Conservation (phyloP, 1,140 invertebrate species). For the Dryas iulia region DNA sequence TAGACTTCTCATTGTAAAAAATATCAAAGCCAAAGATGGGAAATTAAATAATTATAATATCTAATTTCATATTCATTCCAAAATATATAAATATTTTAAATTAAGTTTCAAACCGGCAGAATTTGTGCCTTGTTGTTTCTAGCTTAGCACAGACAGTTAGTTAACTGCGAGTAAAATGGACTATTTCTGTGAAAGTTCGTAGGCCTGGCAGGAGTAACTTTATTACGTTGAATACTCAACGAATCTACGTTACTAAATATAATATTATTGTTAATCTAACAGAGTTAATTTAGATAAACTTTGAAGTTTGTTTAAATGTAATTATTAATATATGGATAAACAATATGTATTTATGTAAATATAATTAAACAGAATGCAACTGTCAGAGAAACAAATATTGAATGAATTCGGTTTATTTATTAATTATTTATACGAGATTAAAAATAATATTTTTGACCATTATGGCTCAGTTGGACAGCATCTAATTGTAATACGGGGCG, state of each 20-base stretch:
- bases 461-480: no score
- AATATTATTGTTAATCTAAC: constrained; percentile 4
- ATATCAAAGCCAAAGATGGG: no score
- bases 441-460: no score
- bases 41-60: no score
- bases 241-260: background rate
- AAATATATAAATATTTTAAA: constrained; percentile 8
- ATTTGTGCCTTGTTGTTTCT: constrained; percentile 4
- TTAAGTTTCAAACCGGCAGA: constrained; percentile 13
- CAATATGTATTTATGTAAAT: no score
- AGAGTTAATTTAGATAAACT: constrained; percentile 2
- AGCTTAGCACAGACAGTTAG: constrained; percentile 14
- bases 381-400: no score
- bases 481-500: no score
- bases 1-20: no score
- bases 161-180: background rate
- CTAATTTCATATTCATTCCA: no score
- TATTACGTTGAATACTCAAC: background rate
- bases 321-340: background rate
- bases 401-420: no score
- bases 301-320: background rate
- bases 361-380: no score
- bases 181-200: constrained; percentile 14
- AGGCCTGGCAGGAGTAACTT: constrained; percentile 12
- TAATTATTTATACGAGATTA: no score